Percentiles rank a stretch among this genome's conserved stretches.
Evolutionary conservation across 2,113 vertebrate genomes (phyloP).

Genomic region (Callochromis pleurospilus): DNA sequence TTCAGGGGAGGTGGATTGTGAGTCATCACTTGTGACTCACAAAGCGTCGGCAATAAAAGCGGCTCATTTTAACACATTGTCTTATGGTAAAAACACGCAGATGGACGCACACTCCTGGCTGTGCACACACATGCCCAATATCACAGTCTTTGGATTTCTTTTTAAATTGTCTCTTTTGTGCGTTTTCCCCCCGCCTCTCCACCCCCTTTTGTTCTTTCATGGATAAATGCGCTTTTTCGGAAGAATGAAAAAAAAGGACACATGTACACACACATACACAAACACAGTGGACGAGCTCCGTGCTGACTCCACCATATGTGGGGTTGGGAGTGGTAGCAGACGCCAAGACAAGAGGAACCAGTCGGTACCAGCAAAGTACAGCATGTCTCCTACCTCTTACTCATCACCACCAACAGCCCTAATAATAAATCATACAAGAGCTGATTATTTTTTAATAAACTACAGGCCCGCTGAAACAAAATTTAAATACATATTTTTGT

Average conservation of each 20-base stretch:
- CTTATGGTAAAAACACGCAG: slow-evolving; percentile 32
- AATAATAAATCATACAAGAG: slow-evolving; percentile 31
- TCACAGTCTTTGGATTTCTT: slow-evolving; percentile 1
- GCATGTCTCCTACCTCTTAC: slow-evolving; percentile 50
- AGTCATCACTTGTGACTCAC: slow-evolving; percentile 72
- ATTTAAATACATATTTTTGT: neutral
- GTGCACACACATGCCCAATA: slow-evolving; percentile 4
- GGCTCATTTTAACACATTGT: slow-evolving; percentile 58
- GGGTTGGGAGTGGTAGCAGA: slow-evolving; percentile 45
- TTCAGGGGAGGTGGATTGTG: slow-evolving; percentile 62
- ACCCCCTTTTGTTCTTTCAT: neutral
- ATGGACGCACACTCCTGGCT: slow-evolving; percentile 7
- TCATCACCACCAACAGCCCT: slow-evolving; percentile 33
- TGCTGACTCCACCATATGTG: slow-evolving; percentile 64
- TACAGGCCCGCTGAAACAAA: neutral
- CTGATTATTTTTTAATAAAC: neutral
- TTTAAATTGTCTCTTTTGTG: neutral
- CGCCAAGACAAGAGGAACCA: slow-evolving; percentile 52
- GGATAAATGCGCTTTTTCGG: neutral
- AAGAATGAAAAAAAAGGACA: neutral
- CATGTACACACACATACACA: neutral
- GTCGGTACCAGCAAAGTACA: slow-evolving; percentile 53
- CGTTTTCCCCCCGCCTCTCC: neutral
- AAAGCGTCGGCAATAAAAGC: slow-evolving; percentile 65
- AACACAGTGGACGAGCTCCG: neutral